Evolutionary conservation across 2,113 vertebrate genomes (phyloP).

Genomic region (Thunnus thynnus): DNA sequence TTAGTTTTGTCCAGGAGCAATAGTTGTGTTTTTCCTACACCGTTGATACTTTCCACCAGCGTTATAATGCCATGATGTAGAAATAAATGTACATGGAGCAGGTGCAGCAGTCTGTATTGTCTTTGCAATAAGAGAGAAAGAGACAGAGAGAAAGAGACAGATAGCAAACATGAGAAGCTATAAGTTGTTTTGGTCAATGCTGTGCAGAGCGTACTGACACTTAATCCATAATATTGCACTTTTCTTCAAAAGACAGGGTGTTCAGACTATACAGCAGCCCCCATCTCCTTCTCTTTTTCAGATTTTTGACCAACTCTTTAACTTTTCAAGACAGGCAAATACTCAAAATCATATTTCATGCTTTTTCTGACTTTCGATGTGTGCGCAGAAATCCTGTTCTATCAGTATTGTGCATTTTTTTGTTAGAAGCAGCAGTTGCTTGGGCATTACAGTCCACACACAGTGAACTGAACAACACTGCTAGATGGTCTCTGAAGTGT

Average conservation of each 20-base stretch:
- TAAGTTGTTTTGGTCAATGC: constrained; percentile 4
- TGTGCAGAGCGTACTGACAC: constrained; percentile 2
- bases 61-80: constrained; percentile 69
- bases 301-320: not conserved
- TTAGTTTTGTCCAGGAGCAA: constrained; percentile 61
- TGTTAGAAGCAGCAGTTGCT: not conserved
- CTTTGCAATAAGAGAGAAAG: constrained; percentile 42
- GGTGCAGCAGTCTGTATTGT: constrained; percentile 67
- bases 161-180: constrained; percentile 31
- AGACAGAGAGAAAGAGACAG: constrained; percentile 9
- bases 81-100: constrained; percentile 76
- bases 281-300: not conserved
- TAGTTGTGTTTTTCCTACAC: constrained; percentile 52
- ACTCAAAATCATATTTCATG: not conserved
- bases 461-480: not conserved
- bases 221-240: constrained; percentile 7
- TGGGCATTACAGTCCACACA: not conserved
- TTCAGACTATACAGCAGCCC: not conserved
- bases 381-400: not conserved
- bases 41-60: constrained; percentile 65
- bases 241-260: constrained; percentile 2
- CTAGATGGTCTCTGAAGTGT: too few relatives aligned
- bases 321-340: not conserved
- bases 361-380: not conserved
- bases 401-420: not conserved